phyloP scores from a whole-genome alignment of 2,113 vertebrate species.

The Phrynosoma blainvillii region DNA sequence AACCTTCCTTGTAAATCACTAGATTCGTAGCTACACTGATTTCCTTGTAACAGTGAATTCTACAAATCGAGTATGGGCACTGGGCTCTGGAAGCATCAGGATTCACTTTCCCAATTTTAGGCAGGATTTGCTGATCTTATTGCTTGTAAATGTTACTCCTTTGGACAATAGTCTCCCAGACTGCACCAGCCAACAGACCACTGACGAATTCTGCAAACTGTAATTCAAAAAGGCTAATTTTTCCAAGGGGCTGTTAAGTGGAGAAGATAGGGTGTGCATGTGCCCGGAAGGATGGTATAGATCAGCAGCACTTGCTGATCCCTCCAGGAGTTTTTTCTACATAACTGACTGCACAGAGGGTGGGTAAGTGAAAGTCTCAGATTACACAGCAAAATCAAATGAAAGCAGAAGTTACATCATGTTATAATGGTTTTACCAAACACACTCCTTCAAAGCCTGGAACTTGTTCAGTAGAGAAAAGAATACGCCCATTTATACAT shows the following conservation, averaged over 20 bases:
- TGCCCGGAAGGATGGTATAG: not conserved
- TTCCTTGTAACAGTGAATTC: not conserved
- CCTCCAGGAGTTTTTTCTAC: not conserved
- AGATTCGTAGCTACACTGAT: not conserved
- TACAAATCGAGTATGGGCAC: not conserved
- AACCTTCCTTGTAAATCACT: too few species aligned
- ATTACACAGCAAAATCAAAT: slow-evolving; percentile 1
- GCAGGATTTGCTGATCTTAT: not conserved
- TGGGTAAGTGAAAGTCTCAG: not conserved
- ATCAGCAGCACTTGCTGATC: not conserved
- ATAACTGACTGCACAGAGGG: not conserved
- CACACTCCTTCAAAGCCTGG: not conserved
- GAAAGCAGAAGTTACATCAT: not conserved
- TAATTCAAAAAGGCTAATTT: not conserved
- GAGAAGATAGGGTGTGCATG: not conserved
- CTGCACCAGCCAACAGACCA: too few species aligned
- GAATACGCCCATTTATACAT: not conserved
- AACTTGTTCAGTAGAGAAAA: not conserved
- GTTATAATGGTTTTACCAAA: slow-evolving; percentile 20
- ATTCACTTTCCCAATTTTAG: not conserved
- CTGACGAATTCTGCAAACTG: not conserved
- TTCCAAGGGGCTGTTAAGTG: not conserved
- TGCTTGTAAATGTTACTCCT: too few species aligned
- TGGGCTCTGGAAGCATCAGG: not conserved
- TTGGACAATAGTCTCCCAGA: too few species aligned